phyloP scores from a whole-genome alignment of 2,113 vertebrate species.

The Gymnobelideus leadbeateri region DNA sequence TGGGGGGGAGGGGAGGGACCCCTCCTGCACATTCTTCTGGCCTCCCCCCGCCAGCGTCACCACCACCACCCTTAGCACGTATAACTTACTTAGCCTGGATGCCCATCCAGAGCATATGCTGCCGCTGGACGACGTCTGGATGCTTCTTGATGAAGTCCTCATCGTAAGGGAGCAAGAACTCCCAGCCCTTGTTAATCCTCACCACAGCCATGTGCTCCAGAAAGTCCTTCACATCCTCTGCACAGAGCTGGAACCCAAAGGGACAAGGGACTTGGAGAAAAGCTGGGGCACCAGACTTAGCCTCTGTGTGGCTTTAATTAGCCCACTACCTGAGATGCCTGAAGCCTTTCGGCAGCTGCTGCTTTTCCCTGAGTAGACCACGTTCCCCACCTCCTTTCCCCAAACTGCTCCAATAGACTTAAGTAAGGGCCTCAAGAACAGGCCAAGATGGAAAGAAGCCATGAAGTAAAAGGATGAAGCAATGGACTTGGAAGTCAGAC shows the following conservation, averaged over 20 bases:
- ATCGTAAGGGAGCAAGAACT: slow-evolving; percentile 94
- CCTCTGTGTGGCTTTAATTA: not conserved
- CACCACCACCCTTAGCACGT: rapidly evolving
- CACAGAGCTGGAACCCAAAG: slow-evolving; percentile 88
- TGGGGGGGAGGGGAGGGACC: not conserved
- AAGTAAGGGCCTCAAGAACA: not conserved
- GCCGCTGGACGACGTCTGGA: slow-evolving; percentile 95
- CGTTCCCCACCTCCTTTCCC: not conserved
- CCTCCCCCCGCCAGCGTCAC: not conserved
- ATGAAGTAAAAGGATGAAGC: not conserved
- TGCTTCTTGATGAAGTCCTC: slow-evolving; percentile 96
- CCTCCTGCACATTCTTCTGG: not conserved
- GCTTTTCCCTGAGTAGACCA: not conserved
- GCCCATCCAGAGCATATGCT: slow-evolving; percentile 98
- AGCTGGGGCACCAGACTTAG: not conserved
- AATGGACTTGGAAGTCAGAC: not conserved
- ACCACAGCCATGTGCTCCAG: slow-evolving; percentile 95
- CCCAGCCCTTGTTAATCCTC: slow-evolving; percentile 96
- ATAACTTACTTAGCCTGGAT: slow-evolving; percentile 96
- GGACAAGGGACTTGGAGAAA: not conserved
- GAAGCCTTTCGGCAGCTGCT: not conserved
- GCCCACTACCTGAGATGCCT: not conserved
- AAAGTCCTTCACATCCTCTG: slow-evolving; percentile 98
- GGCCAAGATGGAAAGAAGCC: not conserved
- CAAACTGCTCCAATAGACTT: not conserved